phyloP scores from a whole-genome alignment of 2,888 invertebrate genomes.

The Lithophane leautieri region DNA sequence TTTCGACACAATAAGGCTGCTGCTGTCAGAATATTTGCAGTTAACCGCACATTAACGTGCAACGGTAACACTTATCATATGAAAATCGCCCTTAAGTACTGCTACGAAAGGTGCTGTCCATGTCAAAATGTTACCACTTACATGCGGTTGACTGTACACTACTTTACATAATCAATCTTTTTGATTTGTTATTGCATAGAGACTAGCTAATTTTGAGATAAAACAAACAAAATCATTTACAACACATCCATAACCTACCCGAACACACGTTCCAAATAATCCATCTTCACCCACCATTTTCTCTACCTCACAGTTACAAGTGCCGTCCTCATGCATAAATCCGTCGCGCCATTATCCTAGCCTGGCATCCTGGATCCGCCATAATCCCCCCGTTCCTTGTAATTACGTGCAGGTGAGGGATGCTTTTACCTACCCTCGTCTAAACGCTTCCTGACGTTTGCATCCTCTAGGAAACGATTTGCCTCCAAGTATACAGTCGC shows the following conservation, averaged over 20 bases:
- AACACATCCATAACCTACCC: background rate
- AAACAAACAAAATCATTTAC: background rate
- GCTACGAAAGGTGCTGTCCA: background rate
- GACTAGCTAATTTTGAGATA: background rate
- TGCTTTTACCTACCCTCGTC: constrained; percentile 62
- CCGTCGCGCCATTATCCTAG: constrained; percentile 51
- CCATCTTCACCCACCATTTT: constrained; percentile 19
- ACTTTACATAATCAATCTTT: background rate
- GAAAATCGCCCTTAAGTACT: background rate
- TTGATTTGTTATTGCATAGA: background rate
- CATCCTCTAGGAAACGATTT: constrained; percentile 73
- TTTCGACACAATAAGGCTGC: too few relatives aligned
- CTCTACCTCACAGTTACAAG: constrained; percentile 10
- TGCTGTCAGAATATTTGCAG: too few relatives aligned
- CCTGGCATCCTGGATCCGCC: constrained; percentile 57
- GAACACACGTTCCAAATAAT: constrained; percentile 1
- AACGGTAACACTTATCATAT: too few relatives aligned
- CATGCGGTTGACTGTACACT: background rate
- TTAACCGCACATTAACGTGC: too few relatives aligned
- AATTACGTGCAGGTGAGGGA: constrained; percentile 73
- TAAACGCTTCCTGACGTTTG: constrained; percentile 68
- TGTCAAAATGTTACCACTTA: background rate
- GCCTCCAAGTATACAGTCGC: constrained; percentile 48
- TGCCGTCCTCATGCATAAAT: constrained; percentile 53
- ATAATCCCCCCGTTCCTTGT: constrained; percentile 64